Conservation (phyloP, 2,888 invertebrate species). For the Polydrusus tereticollis region DNA sequence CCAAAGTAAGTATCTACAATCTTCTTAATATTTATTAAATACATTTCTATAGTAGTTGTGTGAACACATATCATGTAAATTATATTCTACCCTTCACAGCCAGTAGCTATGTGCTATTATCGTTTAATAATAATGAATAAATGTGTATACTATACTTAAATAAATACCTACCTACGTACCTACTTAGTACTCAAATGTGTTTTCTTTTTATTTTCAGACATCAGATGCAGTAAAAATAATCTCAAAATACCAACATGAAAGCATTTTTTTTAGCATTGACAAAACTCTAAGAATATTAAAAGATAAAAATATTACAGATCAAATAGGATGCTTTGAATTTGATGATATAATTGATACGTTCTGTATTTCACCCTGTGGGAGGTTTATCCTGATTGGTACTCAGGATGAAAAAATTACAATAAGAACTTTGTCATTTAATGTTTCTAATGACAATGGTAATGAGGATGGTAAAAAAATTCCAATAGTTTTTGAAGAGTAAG, state of each 20-base stretch:
- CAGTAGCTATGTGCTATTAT: too few species aligned
- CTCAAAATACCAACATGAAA: constrained; percentile 39
- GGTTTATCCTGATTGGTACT: constrained; percentile 34
- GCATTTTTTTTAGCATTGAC: constrained; percentile 37
- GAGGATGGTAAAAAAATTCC: background rate
- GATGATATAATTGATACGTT: constrained; percentile 28
- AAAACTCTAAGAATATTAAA: constrained; percentile 42
- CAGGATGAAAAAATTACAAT: constrained; percentile 31
- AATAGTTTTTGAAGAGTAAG: constrained; percentile 8
- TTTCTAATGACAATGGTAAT: background rate
- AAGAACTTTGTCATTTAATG: constrained; percentile 1
- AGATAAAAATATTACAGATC: constrained; percentile 35
- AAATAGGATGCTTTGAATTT: constrained; percentile 29
- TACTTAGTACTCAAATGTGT: background rate
- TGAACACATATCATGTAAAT: too few species aligned
- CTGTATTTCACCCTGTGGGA: constrained; percentile 28
- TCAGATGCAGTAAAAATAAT: constrained; percentile 11
- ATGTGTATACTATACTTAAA: too few species aligned
- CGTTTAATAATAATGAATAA: too few species aligned
- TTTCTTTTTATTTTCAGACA: background rate
- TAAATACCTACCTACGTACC: too few species aligned
- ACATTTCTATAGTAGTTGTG: too few species aligned
- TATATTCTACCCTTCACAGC: too few species aligned
- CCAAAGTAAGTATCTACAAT: constrained; percentile 28
- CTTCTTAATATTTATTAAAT: too few species aligned